Evolutionary conservation across 2,888 invertebrate species (phyloP).

Genomic region (Megaustenia siamemsis): DNA sequence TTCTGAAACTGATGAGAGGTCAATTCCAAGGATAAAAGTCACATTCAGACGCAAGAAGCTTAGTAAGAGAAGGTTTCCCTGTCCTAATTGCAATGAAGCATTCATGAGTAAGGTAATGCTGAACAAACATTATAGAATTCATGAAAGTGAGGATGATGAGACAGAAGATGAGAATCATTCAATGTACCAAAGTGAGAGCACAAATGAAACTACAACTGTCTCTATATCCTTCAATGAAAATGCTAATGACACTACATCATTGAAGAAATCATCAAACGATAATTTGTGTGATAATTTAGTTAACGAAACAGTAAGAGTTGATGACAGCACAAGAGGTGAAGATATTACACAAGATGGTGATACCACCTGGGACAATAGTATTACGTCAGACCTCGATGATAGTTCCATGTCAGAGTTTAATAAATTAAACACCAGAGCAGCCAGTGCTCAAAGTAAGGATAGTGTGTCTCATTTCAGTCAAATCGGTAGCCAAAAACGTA

Average conservation of each 20-base stretch:
- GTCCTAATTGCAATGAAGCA: conserved; percentile 27
- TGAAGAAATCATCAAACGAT: not conserved
- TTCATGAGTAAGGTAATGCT: conserved; percentile 27
- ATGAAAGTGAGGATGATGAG: not conserved
- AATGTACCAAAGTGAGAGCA: conserved; percentile 6
- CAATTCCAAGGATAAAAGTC: conserved; percentile 28
- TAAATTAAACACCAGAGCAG: not conserved
- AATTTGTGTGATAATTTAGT: not conserved
- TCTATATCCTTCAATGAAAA: not conserved
- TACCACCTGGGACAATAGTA: not conserved
- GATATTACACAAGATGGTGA: conserved; percentile 23
- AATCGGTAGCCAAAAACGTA: not conserved
- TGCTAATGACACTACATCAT: conserved; percentile 13
- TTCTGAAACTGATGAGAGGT: not conserved
- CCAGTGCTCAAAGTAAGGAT: not conserved
- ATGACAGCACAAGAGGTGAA: conserved; percentile 11
- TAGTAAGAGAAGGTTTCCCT: conserved; percentile 12
- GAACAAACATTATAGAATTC: conserved; percentile 26
- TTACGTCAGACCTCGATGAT: not conserved
- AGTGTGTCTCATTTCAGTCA: not conserved
- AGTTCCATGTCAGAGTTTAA: not conserved
- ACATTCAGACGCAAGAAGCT: conserved; percentile 32
- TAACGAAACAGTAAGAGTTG: not conserved
- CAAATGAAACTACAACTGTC: not conserved
- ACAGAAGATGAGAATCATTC: conserved; percentile 2